Base-by-base conservation (phyloP, 2,113 vertebrate genomes). In the Crypturellus undulatus region DNA sequence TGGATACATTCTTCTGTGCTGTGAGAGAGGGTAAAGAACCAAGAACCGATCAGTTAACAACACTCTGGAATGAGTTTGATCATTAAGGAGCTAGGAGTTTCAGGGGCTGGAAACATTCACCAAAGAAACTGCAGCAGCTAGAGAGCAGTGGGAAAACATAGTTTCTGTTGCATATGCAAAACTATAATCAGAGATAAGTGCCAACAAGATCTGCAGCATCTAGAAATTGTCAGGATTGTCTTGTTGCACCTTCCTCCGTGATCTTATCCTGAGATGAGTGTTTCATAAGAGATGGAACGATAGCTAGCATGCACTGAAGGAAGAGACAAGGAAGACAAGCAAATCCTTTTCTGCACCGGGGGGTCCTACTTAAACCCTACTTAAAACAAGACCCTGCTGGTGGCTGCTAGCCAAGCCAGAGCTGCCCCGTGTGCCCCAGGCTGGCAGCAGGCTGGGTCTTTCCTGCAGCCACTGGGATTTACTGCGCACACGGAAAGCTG, bases 151-250 rank as follows among this genome's bases (percentile, higher is more conserved):
- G 45, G 72, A 92, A 94, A 96, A 80, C 22, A 45, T 56, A 80
- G 43, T 90, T 96, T 96, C 85, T 95, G 2, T 90, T 94, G 85
- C 92, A 93, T 93, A 94, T 92, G 73, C 93, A 90, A 75, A 82
- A 28, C 42, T 78, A 56, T 32, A 95, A 96, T 94, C 72, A 79
- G 71, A 95, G 87, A 79, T 89, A 85, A 71, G 62, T 80, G 79
- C 85, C 69, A 92, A 94, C 65, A 93, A 91, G 42, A 94, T 86
- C 87, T 85, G 82, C 84, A 94, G 67, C 68, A 92, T 58, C 78
- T 94, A 93, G 92, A 94, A 95, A 90, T 34, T 79, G 70, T 92
- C 52, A 40, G 84, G 43, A 72, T 34, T 89, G 84, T 92, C 92
- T 96, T 95, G 89, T 81, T 71, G 86, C 90, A 93, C 86, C 73